phyloP scores from a whole-genome alignment of 2,888 invertebrate genomes.

The Drosophila hawaiiensis region DNA sequence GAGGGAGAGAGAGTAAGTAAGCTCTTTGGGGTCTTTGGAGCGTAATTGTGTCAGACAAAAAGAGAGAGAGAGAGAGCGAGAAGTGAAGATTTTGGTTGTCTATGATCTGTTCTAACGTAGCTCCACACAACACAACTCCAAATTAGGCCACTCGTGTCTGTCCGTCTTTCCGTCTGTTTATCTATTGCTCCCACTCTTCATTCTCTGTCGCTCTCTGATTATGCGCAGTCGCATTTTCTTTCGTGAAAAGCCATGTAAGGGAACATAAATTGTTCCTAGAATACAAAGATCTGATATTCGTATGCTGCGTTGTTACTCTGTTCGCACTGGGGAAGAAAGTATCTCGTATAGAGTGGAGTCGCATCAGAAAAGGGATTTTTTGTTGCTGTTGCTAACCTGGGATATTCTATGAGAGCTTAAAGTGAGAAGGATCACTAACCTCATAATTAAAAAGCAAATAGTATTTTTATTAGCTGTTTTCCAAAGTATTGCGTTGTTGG shows the following conservation, averaged over 20 bases:
- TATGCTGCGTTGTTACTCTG: background rate
- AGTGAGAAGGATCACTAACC: background rate
- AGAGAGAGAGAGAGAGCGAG: too few relatives aligned
- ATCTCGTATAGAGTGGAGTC: background rate
- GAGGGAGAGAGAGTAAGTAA: background rate
- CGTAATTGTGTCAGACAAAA: background rate
- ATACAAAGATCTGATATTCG: background rate
- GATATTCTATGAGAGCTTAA: background rate
- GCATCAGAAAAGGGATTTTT: background rate
- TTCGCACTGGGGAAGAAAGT: background rate
- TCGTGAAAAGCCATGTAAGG: constrained; percentile 2
- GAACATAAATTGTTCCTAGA: constrained; percentile 1
- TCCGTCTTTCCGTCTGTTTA: constrained; percentile 31
- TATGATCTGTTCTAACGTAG: constrained; percentile 28
- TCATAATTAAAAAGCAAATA: background rate
- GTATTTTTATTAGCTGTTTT: background rate
- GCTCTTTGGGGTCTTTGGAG: background rate
- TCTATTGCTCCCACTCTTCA: constrained; percentile 25
- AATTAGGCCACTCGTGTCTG: constrained; percentile 51
- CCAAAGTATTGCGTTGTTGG: background rate
- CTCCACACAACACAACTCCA: constrained; percentile 15
- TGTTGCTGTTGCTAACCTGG: background rate
- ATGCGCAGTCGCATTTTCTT: constrained; percentile 14
- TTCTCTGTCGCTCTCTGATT: constrained; percentile 20
- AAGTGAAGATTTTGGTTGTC: constrained; percentile 16